Conservation (phyloP, 1,140 invertebrate genomes). For the Theocolax elegans region DNA sequence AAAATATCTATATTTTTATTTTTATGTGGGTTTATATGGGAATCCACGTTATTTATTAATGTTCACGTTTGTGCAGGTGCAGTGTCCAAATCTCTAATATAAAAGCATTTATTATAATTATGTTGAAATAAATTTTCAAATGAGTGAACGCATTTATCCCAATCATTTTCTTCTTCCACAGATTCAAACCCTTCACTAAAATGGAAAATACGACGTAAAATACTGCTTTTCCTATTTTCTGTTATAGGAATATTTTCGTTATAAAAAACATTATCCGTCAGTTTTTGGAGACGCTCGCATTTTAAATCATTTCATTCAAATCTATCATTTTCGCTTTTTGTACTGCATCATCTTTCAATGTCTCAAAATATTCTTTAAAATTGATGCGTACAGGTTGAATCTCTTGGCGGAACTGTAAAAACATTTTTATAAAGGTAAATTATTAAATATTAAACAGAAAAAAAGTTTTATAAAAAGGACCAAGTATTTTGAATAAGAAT, state of each 20-base stretch:
- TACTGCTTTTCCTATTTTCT: neutral
- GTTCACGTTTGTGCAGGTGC: neutral
- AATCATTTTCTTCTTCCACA: neutral
- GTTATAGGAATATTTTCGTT: neutral
- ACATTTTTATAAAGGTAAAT: too few relatives aligned
- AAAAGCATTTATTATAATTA: neutral
- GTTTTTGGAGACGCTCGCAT: neutral
- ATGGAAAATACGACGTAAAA: too few relatives aligned
- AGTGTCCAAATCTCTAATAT: neutral
- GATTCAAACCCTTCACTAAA: neutral
- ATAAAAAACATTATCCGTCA: neutral
- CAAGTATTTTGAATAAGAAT: too few relatives aligned
- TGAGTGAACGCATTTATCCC: neutral
- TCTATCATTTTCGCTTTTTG: too few relatives aligned
- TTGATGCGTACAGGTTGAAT: too few relatives aligned
- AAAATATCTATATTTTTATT: neutral
- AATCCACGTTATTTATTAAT: neutral
- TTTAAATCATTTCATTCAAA: too few relatives aligned
- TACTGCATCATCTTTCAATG: too few relatives aligned
- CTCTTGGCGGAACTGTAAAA: too few relatives aligned
- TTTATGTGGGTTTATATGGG: neutral
- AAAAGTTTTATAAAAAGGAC: too few relatives aligned
- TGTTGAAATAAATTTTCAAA: neutral
- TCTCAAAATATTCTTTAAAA: too few relatives aligned
- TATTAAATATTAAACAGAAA: too few relatives aligned